phyloP scores from a whole-genome alignment of 2,113 vertebrate species.

The Tenrec ecaudatus region DNA sequence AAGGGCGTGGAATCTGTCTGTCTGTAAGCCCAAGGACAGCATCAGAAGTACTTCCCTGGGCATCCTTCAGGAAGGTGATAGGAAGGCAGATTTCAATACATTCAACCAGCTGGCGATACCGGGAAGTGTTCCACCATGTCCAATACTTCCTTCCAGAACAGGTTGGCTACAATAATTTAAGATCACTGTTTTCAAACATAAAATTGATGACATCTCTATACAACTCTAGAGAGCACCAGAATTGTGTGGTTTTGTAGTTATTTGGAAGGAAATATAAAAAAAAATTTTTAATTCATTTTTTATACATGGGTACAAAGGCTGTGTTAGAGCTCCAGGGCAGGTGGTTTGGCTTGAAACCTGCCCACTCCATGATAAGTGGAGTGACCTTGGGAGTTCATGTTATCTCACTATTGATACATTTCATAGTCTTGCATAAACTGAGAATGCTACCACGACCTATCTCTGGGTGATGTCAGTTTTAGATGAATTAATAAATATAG shows the following conservation, averaged over 20 bases:
- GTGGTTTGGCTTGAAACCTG: background rate
- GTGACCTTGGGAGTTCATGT: background rate
- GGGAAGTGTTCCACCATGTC: background rate
- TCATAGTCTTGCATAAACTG: background rate
- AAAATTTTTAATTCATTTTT: slow-evolving; percentile 46
- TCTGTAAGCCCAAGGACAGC: background rate
- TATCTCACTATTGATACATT: background rate
- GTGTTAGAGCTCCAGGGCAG: background rate
- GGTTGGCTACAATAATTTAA: background rate
- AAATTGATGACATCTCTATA: slow-evolving; percentile 23
- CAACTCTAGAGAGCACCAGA: slow-evolving; percentile 47
- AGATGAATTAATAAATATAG: background rate
- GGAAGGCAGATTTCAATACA: background rate
- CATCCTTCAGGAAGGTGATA: background rate
- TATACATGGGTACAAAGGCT: background rate
- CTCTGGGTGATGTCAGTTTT: slow-evolving; percentile 6
- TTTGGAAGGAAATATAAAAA: slow-evolving; percentile 65
- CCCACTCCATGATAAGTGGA: background rate
- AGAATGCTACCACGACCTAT: background rate
- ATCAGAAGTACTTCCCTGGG: background rate
- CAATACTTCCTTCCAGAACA: background rate
- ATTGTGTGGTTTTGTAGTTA: slow-evolving; percentile 63
- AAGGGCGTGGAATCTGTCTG: background rate
- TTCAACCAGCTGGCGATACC: background rate
- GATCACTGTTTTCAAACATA: slow-evolving; percentile 53